Evolutionary conservation across 2,113 vertebrate species (phyloP).

Genomic region (Amazona vittata): DNA sequence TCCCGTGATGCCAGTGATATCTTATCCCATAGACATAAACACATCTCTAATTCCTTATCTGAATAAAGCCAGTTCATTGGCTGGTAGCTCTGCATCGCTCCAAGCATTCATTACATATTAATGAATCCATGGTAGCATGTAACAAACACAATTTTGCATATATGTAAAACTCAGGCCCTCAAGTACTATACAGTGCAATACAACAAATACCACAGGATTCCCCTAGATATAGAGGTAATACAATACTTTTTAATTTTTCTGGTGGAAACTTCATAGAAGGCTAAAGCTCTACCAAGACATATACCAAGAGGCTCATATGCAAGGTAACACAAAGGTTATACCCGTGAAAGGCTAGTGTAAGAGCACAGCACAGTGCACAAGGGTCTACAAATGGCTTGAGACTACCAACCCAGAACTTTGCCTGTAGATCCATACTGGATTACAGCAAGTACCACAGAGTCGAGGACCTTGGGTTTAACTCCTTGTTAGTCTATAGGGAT

Average conservation of each 20-base stretch:
- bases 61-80: neutral
- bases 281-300: neutral
- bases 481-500: neutral
- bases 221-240: neutral
- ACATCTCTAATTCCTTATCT: neutral
- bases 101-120: neutral
- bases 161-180: neutral
- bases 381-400: neutral
- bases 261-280: neutral
- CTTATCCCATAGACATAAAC: neutral
- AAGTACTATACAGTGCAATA: neutral
- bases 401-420: neutral
- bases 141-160: neutral
- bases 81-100: neutral
- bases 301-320: accelerated
- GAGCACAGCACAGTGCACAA: neutral
- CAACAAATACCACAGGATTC: neutral
- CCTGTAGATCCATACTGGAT: neutral
- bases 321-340: neutral
- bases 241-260: neutral
- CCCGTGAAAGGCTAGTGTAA: accelerated
- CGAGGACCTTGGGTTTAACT: neutral
- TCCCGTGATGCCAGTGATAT: neutral
- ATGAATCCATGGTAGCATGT: neutral
- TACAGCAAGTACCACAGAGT: neutral